Evolutionary conservation across 2,888 invertebrate species (phyloP).

Genomic region (Lordiphosa fenestrarum): DNA sequence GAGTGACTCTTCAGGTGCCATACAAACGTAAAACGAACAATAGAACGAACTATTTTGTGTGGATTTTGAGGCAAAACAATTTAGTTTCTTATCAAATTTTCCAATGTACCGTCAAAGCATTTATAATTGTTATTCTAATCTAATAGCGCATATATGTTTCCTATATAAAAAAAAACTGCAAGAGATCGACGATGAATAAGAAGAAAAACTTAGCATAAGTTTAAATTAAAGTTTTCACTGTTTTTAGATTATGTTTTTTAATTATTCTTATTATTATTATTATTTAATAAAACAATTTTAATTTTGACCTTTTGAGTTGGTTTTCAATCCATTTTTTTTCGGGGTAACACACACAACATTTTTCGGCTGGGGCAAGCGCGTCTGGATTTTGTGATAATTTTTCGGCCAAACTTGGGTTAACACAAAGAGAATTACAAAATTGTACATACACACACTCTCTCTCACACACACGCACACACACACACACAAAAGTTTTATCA

Average conservation of each 20-base stretch:
- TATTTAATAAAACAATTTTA: constrained; percentile 58
- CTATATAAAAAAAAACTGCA: constrained; percentile 25
- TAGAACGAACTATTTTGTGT: constrained; percentile 37
- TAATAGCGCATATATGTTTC: constrained; percentile 53
- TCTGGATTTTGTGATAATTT: constrained; percentile 23
- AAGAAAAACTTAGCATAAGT: constrained; percentile 36
- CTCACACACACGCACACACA: constrained; percentile 15
- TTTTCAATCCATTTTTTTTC: neutral
- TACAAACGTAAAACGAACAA: constrained; percentile 60
- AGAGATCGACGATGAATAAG: constrained; percentile 27
- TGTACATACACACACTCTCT: constrained; percentile 30
- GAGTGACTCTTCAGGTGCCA: constrained; percentile 69
- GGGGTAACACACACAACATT: constrained; percentile 6
- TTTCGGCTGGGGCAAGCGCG: constrained; percentile 22
- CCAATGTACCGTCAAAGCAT: constrained; percentile 76
- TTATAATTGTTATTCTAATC: constrained; percentile 69
- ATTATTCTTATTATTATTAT: constrained; percentile 29
- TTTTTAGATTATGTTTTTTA: constrained; percentile 67
- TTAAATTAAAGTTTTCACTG: constrained; percentile 50
- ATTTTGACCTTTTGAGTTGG: constrained; percentile 19
- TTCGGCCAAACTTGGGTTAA: constrained; percentile 43
- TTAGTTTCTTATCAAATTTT: constrained; percentile 61
- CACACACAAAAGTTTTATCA: constrained; percentile 76
- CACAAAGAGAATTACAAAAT: constrained; percentile 14
- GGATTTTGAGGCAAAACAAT: constrained; percentile 44